Evolutionary conservation across 92 coral and sea anemone species (phyloP), one percentile per base, ranked within the genome.

Genomic region (Palythoa grandiflora): DNA sequence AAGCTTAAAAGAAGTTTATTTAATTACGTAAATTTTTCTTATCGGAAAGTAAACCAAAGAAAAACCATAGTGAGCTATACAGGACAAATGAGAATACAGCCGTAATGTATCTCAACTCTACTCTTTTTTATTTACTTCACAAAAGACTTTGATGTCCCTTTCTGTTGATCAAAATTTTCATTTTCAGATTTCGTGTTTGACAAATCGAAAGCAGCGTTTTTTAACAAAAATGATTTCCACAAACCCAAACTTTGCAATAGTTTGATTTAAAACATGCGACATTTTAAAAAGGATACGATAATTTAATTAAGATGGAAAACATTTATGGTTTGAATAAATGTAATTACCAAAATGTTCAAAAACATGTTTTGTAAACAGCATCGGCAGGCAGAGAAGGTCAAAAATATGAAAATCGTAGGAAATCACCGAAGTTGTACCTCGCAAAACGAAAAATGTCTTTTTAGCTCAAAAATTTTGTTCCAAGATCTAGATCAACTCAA

Each of bases 301-400:
- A 87, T 87, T 87, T 78, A 87, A 87, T 87, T 83, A 77, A 54
- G 90, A 51, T 65, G 71, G 52, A 74, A 15, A 71, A 40, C n/a
- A 65, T 52, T 83, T 84, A 71, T 71, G 70, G 40, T 71, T 60
- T 72, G 17, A 65, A 65, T 51, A 77, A 77, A 87, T 50, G 76
- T 63, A 87, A 66, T 87, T 87, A 68, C 90, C 20, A 78, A 87
- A 87, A 63, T 81, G 38, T 6, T 81, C 75, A 6, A 81, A 66
- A 81, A 40, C 15, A 63, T 36, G 14, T 50, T 65, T 66, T 47
- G 75, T 66, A 81, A 81, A 65, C 86, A 81, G 66, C 63, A 66
- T 16, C 60, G 87, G 66, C 70, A 68, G 36, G 78, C 65, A 15
- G 86, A 47, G 51, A 79, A 68, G 36, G 28, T 36, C 78, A 44